These are phyloP conservation scores for Idris sp. DNA, from an alignment of 1,140 invertebrate genomes.

Conservation along the genomic window DNA sequence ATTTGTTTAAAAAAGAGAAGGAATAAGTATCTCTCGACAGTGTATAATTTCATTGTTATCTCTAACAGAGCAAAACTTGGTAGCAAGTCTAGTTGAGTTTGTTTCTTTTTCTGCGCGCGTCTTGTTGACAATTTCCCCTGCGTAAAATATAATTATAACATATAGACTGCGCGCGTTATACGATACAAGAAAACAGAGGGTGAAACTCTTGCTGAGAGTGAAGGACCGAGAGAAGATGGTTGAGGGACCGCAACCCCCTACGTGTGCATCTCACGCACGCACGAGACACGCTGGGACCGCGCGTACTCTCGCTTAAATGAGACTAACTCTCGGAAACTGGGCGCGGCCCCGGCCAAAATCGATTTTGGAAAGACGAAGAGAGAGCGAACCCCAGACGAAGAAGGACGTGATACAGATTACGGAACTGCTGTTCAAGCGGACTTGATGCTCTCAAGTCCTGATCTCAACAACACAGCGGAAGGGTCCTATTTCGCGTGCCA, in stretches of 20 bases:
- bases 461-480: constrained; percentile 68
- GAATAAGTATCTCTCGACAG: too few species aligned
- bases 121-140: constrained; percentile 57
- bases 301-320: constrained; percentile 75
- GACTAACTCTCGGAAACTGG: constrained; percentile 72
- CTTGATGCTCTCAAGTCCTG: too few species aligned
- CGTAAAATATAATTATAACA: constrained; percentile 60
- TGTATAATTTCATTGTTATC: constrained; percentile 31
- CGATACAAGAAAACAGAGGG: constrained; percentile 61
- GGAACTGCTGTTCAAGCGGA: constrained; percentile 65
- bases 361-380: constrained; percentile 76
- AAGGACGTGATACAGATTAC: constrained; percentile 72
- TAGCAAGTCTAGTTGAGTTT: constrained; percentile 30
- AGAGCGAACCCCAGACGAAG: constrained; percentile 53
- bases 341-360: constrained; percentile 75
- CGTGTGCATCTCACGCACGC: constrained; percentile 63
- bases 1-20: too few species aligned
- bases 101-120: constrained; percentile 40
- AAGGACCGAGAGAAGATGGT: constrained; percentile 13
- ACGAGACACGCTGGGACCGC: constrained; percentile 63
- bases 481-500: constrained; percentile 47
- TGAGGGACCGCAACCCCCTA: constrained; percentile 50
- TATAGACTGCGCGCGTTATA: constrained; percentile 53
- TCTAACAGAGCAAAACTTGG: constrained; percentile 16
- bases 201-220: constrained; percentile 20